Conservation (phyloP, 2,113 vertebrate genomes). For the Orientallactaga bullata region DNA sequence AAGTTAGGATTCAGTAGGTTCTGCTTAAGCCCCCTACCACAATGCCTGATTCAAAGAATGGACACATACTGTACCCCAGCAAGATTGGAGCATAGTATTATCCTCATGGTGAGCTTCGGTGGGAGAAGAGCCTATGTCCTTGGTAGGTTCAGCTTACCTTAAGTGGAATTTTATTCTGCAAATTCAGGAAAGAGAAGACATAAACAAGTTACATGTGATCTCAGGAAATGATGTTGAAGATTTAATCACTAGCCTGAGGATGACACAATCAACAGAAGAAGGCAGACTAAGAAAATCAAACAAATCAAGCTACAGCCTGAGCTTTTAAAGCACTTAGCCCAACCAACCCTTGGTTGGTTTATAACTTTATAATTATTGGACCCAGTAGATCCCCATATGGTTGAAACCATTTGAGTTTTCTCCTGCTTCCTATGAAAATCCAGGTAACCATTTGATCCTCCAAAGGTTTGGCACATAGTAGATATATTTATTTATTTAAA, state of each 20-base stretch:
- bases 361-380: neutral
- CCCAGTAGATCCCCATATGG: neutral
- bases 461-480: neutral
- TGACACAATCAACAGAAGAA: neutral
- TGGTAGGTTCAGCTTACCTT: neutral
- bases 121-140: neutral
- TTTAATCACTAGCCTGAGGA: neutral
- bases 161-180: neutral
- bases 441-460: neutral
- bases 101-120: rapidly evolving
- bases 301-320: neutral
- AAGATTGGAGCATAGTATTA: neutral
- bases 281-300: neutral
- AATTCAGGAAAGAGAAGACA: neutral
- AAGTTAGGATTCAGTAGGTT: neutral
- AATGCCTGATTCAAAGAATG: neutral
- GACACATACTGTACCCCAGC: neutral
- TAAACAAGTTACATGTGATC: neutral
- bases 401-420: neutral
- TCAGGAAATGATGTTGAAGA: neutral
- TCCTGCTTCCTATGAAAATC: neutral
- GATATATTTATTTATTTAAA: neutral
- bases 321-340: neutral
- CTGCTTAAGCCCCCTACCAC: neutral
- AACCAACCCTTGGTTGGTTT: too few relatives aligned